A percentile compares a stretch with the other conserved stretches of the same genome.
Conservation (phyloP, 2,797 vertebrate genomes). For the Gymnopithys bicolor region DNA sequence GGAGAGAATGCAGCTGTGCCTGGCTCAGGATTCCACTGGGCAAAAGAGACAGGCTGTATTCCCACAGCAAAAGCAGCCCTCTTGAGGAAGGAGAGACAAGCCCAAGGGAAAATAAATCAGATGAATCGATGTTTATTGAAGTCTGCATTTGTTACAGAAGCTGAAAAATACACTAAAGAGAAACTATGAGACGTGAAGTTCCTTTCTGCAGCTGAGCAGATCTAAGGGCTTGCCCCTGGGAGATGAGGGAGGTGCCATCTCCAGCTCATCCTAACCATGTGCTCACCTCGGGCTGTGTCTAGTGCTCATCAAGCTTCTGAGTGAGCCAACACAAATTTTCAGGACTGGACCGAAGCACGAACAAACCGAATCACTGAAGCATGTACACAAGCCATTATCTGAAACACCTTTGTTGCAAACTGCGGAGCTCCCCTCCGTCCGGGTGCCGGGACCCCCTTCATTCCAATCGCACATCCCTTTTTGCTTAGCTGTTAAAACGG, state of each 20-base stretch:
- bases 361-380: fast-evolving
- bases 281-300: too few relatives aligned
- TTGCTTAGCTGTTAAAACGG: fast-evolving
- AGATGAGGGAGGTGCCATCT: not conserved
- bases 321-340: not conserved
- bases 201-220: not conserved
- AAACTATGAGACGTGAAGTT: not conserved
- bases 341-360: fast-evolving
- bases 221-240: not conserved
- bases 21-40: not conserved
- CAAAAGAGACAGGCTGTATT: not conserved
- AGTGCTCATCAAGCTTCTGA: not conserved
- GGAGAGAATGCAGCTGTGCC: fast-evolving
- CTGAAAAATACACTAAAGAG: not conserved
- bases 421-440: fast-evolving
- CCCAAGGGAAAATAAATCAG: not conserved
- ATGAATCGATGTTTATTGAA: not conserved
- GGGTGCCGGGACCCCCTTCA: too few relatives aligned
- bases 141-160: fast-evolving
- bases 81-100: not conserved
- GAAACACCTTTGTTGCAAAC: not conserved
- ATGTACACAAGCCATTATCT: fast-evolving
- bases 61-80: not conserved
- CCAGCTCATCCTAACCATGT: fast-evolving
- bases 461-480: not conserved